Percentiles rank a stretch among this genome's conserved stretches.
Conservation (phyloP, 2,113 vertebrate species). For the Chloroceryle aenea region DNA sequence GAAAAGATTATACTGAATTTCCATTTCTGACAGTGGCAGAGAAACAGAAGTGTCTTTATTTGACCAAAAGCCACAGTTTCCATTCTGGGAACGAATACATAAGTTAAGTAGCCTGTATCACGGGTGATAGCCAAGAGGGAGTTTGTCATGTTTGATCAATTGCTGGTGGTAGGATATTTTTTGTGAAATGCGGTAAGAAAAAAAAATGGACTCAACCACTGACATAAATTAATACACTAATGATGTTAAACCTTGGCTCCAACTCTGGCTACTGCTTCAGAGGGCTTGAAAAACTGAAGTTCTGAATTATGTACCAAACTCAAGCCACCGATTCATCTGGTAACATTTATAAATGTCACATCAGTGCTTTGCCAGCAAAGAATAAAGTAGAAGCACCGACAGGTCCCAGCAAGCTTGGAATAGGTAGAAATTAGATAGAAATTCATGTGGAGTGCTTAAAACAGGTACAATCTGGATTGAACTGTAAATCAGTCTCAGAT, state of each 20-base stretch:
- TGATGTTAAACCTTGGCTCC: constrained; percentile 50
- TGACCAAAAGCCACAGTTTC: constrained; percentile 8
- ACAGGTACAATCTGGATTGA: background rate
- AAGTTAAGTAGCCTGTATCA: constrained; percentile 20
- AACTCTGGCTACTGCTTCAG: background rate
- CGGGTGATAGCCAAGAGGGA: background rate
- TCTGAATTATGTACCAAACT: constrained; percentile 27
- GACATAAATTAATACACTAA: constrained; percentile 53
- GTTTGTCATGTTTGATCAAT: constrained; percentile 52
- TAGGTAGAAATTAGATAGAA: constrained; percentile 1
- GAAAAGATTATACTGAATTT: constrained; percentile 47
- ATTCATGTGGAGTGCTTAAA: background rate
- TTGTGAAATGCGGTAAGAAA: constrained; percentile 23
- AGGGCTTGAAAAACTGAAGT: background rate
- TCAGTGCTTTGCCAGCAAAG: constrained; percentile 36
- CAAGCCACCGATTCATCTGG: constrained; percentile 22
- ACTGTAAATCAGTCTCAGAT: background rate
- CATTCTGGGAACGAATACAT: constrained; percentile 27
- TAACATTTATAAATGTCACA: constrained; percentile 32
- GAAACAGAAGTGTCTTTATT: constrained; percentile 68
- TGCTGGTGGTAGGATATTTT: constrained; percentile 24
- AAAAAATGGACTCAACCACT: background rate
- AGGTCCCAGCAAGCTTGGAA: background rate
- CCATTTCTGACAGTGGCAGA: constrained; percentile 44
- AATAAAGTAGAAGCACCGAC: constrained; percentile 25